These are phyloP conservation scores for Cerastoderma edule DNA, from an alignment of 2,888 invertebrate species.

Conservation along the genomic window DNA sequence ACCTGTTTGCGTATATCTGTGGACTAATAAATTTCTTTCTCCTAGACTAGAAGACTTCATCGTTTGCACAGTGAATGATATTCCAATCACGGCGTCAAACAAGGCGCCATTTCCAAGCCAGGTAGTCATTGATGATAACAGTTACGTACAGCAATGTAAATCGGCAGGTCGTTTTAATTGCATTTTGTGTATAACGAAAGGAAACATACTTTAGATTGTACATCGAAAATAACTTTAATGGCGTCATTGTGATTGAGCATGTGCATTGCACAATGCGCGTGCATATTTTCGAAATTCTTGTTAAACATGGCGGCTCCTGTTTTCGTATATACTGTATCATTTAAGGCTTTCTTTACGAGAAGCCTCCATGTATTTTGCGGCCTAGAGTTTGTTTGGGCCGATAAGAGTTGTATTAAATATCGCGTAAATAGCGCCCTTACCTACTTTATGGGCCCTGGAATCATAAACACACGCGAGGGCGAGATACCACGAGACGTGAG, in stretches of 20 bases:
- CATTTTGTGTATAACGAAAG: no score
- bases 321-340: neutral
- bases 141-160: no score
- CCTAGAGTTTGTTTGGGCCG: conserved; percentile 43
- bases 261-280: no score
- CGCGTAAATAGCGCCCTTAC: conserved; percentile 19
- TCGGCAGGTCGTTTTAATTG: no score
- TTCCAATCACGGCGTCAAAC: conserved; percentile 12
- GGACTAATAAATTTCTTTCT: conserved; percentile 51
- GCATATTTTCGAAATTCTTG: no score
- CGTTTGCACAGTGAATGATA: conserved; percentile 47
- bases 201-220: no score
- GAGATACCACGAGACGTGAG: conserved; percentile 7
- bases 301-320: no score
- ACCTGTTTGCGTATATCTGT: conserved; percentile 49
- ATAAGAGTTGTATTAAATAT: conserved; percentile 43
- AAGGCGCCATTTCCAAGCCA: no score
- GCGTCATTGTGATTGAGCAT: no score
- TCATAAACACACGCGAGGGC: conserved; percentile 20
- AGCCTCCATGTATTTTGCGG: conserved; percentile 39
- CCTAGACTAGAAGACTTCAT: conserved; percentile 54
- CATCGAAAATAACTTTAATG: no score
- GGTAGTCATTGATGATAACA: no score
- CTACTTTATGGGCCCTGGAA: conserved; percentile 20
- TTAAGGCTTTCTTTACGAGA: conserved; percentile 42